Evolutionary conservation across 1,140 invertebrate genomes (phyloP).

Genomic region (Galleria mellonella): DNA sequence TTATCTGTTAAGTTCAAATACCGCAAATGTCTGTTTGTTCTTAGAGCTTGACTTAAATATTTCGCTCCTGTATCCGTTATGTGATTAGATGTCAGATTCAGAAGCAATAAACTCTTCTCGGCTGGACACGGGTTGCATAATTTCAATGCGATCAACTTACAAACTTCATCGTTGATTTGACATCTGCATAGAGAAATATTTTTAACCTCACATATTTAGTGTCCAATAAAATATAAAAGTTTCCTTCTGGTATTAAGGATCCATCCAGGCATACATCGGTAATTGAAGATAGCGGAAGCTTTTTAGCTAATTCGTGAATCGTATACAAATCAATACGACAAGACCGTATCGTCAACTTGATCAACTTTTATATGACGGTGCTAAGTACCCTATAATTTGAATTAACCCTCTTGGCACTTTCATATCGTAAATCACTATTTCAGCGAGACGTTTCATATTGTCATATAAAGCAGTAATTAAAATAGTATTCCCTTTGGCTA

Average conservation of each 20-base stretch:
- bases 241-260: conserved; percentile 15
- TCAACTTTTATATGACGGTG: conserved; percentile 24
- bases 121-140: conserved; percentile 19
- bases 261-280: conserved; percentile 35
- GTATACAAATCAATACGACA: conserved; percentile 21
- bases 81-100: conserved; percentile 43
- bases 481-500: neutral
- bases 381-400: conserved; percentile 22
- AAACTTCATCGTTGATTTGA: conserved; percentile 31
- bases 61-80: conserved; percentile 39
- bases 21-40: conserved; percentile 41
- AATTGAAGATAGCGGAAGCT: conserved; percentile 22
- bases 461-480: conserved; percentile 22
- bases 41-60: conserved; percentile 27
- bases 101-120: conserved; percentile 22
- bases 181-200: conserved; percentile 33
- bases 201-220: conserved; percentile 12
- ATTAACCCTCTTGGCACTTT: conserved; percentile 23
- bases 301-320: conserved; percentile 32
- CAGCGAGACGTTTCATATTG: conserved; percentile 21
- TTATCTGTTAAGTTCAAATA: conserved; percentile 51
- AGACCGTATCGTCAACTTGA: conserved; percentile 23
- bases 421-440: conserved; percentile 22
- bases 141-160: conserved; percentile 24
- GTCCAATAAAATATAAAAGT: conserved; percentile 27